Evolutionary conservation across 2,113 vertebrate genomes (phyloP).

Genomic region (Polyodon spathula): DNA sequence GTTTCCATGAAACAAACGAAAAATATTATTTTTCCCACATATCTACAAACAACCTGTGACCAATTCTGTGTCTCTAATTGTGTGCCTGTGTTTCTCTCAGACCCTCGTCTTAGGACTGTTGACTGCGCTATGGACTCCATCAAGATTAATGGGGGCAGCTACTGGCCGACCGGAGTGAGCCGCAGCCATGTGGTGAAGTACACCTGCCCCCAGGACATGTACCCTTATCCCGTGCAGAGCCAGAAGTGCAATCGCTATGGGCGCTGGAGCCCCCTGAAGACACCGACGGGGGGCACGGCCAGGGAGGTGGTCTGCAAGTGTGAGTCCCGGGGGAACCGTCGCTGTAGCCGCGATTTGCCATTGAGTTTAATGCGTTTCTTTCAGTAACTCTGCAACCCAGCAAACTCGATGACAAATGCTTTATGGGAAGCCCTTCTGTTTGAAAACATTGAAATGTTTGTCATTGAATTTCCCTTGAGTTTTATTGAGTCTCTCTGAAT

Average conservation of each 20-base stretch:
- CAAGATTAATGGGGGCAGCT: too few relatives aligned
- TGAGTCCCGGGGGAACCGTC: conserved; percentile 29
- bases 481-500: too few relatives aligned
- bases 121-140: conserved; percentile 21
- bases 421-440: too few relatives aligned
- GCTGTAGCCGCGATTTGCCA: background rate
- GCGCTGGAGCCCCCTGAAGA: conserved; percentile 31
- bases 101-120: conserved; percentile 29
- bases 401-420: too few relatives aligned
- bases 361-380: too few relatives aligned
- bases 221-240: conserved; percentile 27
- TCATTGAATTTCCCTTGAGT: too few relatives aligned
- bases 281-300: accelerated
- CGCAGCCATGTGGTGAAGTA: conserved; percentile 40
- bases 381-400: too few relatives aligned
- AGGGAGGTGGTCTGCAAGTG: conserved; percentile 29
- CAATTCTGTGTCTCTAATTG: conserved; percentile 21
- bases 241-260: conserved; percentile 24
- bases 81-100: conserved; percentile 17
- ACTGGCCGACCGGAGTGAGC: too few relatives aligned
- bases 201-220: conserved; percentile 31
- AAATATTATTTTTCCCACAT: too few relatives aligned
- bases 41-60: too few relatives aligned
- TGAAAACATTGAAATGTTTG: too few relatives aligned
- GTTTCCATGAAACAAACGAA: too few relatives aligned